Evolutionary conservation across 2,888 invertebrate genomes (phyloP), one percentile per base, ranked within the genome.

Genomic region (Amphipyra berbera): DNA sequence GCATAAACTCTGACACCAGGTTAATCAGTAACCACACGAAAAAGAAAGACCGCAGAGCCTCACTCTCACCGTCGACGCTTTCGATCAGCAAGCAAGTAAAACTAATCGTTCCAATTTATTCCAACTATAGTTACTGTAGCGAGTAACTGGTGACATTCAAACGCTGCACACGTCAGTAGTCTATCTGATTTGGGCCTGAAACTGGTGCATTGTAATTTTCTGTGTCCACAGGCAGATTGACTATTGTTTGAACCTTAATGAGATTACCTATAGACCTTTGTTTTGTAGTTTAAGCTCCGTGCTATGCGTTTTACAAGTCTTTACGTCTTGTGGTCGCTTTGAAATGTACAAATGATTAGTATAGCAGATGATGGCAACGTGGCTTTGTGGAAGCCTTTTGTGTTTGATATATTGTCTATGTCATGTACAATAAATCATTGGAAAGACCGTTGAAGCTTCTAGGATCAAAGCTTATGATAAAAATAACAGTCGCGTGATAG

Each of bases 201-300:
- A 63, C 71, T 9, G 63, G 61, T 65, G 70, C 75, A 71, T 79
- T 80, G 83, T 83, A 80, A 82, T 85, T 81, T 77, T 70, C 78
- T 50, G 54, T 62, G 79, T 78, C 70, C 73, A 66, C 73, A 54
- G 67, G 63, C 64, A 68, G 83, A 85, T 85, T 85, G 83, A 73
- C 62, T 78, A 84, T 85, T 85, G 85, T 84, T 84, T 82, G 67
- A 21, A 52, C 55, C 35, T 65, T 83, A 85, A 85, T 84, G 83
- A 82, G 86, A 76, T 82, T 76, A 59, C 48, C 41, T 37, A 30
- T 30, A 6, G 6, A 55, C 63, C 73, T 76, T 76, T 79, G 77
- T 78, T 59, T 56, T 47, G 61, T 37, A 35, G 21, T 35, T 64
- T 33, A 8, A 46, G 53, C 49, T 62, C 60, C 45, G 48, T 56